phyloP scores from a whole-genome alignment of 2,113 vertebrate genomes.

The Dendrocopos noguchii region DNA sequence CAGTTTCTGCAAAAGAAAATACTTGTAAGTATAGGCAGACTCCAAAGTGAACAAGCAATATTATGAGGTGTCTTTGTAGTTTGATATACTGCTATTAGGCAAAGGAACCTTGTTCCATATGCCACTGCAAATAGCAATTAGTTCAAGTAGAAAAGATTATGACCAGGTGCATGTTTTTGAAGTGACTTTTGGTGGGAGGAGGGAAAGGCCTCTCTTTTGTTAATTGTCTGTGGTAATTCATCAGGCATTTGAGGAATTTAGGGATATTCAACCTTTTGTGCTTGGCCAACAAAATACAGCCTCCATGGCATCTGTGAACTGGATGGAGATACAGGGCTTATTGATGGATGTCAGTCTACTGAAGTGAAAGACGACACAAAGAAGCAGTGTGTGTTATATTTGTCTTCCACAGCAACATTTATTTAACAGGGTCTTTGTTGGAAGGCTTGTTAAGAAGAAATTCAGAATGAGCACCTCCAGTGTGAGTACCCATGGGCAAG shows the following conservation, averaged over 20 bases:
- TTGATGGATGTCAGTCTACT: background rate
- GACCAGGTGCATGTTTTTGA: constrained; percentile 73
- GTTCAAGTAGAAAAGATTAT: constrained; percentile 70
- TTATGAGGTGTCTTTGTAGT: constrained; percentile 58
- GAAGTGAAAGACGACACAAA: constrained; percentile 27
- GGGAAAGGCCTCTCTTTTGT: constrained; percentile 48
- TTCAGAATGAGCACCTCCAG: background rate
- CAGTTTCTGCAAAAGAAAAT: constrained; percentile 51
- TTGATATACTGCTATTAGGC: constrained; percentile 49
- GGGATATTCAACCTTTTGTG: constrained; percentile 63
- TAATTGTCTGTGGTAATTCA: constrained; percentile 67
- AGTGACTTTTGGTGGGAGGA: constrained; percentile 26
- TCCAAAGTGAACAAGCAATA: constrained; percentile 21
- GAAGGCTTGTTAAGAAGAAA: background rate
- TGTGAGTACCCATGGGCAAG: background rate
- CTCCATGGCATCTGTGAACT: constrained; percentile 4
- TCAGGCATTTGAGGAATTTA: constrained; percentile 72
- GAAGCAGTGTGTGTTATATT: background rate
- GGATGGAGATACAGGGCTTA: constrained; percentile 25
- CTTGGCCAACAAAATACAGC: constrained; percentile 28
- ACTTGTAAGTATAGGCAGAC: constrained; percentile 27
- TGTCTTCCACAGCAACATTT: background rate
- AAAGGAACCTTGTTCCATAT: constrained; percentile 9
- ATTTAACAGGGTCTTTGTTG: background rate
- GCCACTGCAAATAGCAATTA: constrained; percentile 68